Conservation (phyloP, 2,888 invertebrate genomes). For the Villa cingulata region DNA sequence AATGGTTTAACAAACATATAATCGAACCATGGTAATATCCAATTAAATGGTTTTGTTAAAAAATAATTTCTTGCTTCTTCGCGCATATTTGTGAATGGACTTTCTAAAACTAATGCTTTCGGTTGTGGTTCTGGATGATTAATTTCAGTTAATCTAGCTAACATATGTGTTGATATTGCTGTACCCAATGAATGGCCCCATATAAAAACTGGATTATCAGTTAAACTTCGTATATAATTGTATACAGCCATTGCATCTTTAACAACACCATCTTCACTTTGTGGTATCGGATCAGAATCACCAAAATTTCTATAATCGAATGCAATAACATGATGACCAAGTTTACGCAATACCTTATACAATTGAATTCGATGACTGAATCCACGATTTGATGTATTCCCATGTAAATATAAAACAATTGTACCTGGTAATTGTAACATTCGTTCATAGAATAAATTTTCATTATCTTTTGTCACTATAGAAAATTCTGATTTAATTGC, state of each 20-base stretch:
- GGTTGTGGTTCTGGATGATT: conserved; percentile 43
- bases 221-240: conserved; percentile 51
- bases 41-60: conserved; percentile 39
- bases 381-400: conserved; percentile 58
- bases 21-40: conserved; percentile 63
- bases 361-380: conserved; percentile 58
- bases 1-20: conserved; percentile 67
- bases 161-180: conserved; percentile 58
- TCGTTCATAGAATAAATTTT: conserved; percentile 39
- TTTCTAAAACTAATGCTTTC: conserved; percentile 70
- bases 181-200: conserved; percentile 93
- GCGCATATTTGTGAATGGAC: conserved; percentile 83
- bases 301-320: conserved; percentile 80
- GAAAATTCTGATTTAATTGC: conserved; percentile 27
- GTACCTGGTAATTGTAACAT: conserved; percentile 41
- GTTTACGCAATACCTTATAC: conserved; percentile 53
- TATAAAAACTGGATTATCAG: conserved; percentile 58
- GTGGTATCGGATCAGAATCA: conserved; percentile 53
- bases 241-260: conserved; percentile 65
- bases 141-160: conserved; percentile 44
- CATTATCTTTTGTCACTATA: conserved; percentile 24
- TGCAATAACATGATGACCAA: conserved; percentile 62
- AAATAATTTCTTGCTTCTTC: conserved; percentile 80
- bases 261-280: conserved; percentile 72
- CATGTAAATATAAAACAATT: conserved; percentile 55